Base-by-base conservation (phyloP, 1,140 invertebrate species). In the Andricus grossulariae region DNA sequence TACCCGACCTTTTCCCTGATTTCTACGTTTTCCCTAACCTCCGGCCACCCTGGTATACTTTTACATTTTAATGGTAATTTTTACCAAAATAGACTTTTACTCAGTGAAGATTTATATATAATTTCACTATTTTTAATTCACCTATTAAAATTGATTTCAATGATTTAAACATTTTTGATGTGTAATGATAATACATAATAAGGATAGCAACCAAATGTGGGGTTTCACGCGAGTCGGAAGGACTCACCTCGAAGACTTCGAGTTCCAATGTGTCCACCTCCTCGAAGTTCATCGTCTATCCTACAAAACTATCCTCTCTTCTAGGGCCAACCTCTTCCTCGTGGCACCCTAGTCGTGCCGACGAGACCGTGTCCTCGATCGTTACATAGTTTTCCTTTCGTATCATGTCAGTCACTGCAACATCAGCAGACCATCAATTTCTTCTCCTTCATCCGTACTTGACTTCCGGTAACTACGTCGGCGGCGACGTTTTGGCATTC, bases 221-320 rank as follows among this genome's bases (percentile, higher is more conserved):
- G 15, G 71, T 13, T 72, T 51, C 19, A 51, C n/a, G 73, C n/a
- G 73, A n/a, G 72, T 80, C 71, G 25, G 21, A 79, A 79, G 75
- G 80, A 87, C 88, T 88, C 83, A 91, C 90, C 90, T 91, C 90
- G 89, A 91, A 91, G 77, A 91, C 89, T 82, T 91, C 89, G 87
- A 91, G 90, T 87, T 91, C 90, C 84, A 91, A 85, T 83, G 86
- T 89, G 85, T 91, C 90, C 74, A 71, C 82, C 60, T 50, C 81
- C 83, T 86, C 83, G 86, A 83, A 84, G 85, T 84, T 88, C 87
- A 88, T 87, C 85, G 84, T 88, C 87, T 88, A 88, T 80, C 86
- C 84, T 88, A 88, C 84, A 81, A 88, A 86, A 80, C 83, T 87
- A 85, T 83, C 84, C 84, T 86, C 81, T 83, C 82, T 88, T 88